These are phyloP conservation scores for Mallateleia sp. DNA, from an alignment of 2,888 invertebrate genomes.

Conservation along the genomic window DNA sequence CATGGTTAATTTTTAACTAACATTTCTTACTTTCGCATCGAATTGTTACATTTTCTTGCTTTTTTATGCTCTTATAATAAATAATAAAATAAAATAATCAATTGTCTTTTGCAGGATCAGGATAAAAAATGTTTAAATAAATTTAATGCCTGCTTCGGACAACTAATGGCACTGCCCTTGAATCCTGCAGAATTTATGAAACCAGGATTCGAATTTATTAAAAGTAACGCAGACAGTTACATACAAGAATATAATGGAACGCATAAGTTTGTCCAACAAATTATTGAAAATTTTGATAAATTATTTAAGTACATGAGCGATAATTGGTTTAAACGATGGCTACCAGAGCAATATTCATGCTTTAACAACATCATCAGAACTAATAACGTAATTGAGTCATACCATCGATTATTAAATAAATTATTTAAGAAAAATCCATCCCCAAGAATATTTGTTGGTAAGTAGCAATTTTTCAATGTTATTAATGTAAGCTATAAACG, in stretches of 20 bases:
- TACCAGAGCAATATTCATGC: background rate
- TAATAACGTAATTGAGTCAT: background rate
- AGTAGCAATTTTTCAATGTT: too few relatives aligned
- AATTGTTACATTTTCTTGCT: too few relatives aligned
- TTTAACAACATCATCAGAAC: background rate
- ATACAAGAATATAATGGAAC: background rate
- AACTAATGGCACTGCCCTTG: background rate
- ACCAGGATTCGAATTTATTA: background rate
- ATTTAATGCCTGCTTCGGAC: background rate
- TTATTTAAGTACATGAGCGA: too few relatives aligned
- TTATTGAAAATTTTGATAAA: too few relatives aligned
- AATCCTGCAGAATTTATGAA: background rate
- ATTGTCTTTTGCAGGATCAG: background rate
- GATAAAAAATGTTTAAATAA: background rate
- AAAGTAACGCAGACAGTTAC: background rate
- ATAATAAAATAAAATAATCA: background rate
- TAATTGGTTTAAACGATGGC: too few relatives aligned
- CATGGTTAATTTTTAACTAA: too few relatives aligned
- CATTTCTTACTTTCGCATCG: background rate
- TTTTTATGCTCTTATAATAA: too few relatives aligned
- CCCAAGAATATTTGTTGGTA: background rate
- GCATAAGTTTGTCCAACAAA: background rate
- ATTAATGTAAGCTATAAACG: too few relatives aligned
- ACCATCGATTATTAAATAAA: background rate
- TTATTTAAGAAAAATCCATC: background rate